Base-by-base conservation (phyloP, 2,113 vertebrate species). In the Notothenia coriiceps region DNA sequence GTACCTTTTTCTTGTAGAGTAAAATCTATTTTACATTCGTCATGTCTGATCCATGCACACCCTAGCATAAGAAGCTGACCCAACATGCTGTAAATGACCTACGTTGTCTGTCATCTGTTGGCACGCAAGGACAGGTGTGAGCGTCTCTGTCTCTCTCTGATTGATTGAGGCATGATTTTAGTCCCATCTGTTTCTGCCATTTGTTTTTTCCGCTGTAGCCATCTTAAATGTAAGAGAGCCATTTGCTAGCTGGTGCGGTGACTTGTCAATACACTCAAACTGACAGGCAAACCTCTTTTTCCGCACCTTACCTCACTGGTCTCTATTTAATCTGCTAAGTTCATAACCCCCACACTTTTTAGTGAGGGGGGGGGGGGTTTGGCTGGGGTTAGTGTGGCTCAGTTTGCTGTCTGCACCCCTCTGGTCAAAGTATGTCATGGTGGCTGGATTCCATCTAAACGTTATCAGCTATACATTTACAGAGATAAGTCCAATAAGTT, bases 111-210 rank as follows among this genome's bases (percentile, higher is more conserved):
- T 94, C 89, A 93, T 91, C 88, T 86, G 70, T 70, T 92, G 88
- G 92, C 80, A 60, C 88, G 75, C 70, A 68, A 59, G 60, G 86
- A 90, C 93, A 94, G 92, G 91, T 94, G 93, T 69, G 66, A 74
- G 70, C 11, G 33, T 68, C 65, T 5, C 64, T 62, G 67, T 74
- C 74, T 44, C 63, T 62, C 68, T 50, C 55, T 6, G 9, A 54
- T 51, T 91, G 86, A 91, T 84, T 80, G 69, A 88, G 82, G 86
- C 69, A 25, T 35, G 79, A 60, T 74, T 87, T 87, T 70, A 66
- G 43, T 83, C 60, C 86, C 80, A 88, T 90, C 88, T 90, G 89
- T 92, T 87, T 90, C 85, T 81, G 72, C 55, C 66, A 84, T 77
- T 79, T 89, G 68, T 86, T 84, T 57, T 68, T 77, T 74, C 64